Conservation (phyloP, 2,797 vertebrate genomes). For the Myotis pilosus region DNA sequence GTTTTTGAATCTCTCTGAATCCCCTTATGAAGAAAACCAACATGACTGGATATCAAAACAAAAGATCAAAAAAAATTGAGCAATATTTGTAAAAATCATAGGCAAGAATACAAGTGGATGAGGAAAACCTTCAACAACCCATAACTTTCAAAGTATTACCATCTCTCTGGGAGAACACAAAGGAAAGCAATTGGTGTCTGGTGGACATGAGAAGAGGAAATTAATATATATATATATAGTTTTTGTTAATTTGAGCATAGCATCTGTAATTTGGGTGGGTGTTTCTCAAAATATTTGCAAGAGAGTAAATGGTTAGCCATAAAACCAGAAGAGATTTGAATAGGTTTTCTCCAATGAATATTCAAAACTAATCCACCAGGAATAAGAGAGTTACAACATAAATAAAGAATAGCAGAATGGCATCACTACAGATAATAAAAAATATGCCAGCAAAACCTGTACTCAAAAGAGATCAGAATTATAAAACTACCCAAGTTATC, state of each 20-base stretch:
- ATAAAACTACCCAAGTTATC: too few species aligned
- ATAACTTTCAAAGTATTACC: neutral
- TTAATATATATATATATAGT: neutral
- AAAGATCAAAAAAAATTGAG: neutral
- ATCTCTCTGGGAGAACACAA: neutral
- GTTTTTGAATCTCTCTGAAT: neutral
- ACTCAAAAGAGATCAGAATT: neutral
- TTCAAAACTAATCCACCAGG: neutral
- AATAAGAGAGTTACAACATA: neutral
- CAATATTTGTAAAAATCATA: neutral
- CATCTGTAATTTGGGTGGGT: neutral
- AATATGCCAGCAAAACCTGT: neutral
- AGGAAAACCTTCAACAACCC: neutral
- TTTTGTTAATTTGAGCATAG: neutral
- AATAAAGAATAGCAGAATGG: neutral
- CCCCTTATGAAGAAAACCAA: neutral
- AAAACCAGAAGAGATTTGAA: neutral
- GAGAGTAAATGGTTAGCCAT: neutral
- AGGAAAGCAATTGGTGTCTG: neutral
- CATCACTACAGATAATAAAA: neutral
- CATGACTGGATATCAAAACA: neutral
- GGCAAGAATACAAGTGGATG: neutral
- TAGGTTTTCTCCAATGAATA: neutral
- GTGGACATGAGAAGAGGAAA: neutral
- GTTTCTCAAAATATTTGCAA: neutral